phyloP scores from a whole-genome alignment of 2,797 vertebrate genomes.

The Sandelia bainsii region DNA sequence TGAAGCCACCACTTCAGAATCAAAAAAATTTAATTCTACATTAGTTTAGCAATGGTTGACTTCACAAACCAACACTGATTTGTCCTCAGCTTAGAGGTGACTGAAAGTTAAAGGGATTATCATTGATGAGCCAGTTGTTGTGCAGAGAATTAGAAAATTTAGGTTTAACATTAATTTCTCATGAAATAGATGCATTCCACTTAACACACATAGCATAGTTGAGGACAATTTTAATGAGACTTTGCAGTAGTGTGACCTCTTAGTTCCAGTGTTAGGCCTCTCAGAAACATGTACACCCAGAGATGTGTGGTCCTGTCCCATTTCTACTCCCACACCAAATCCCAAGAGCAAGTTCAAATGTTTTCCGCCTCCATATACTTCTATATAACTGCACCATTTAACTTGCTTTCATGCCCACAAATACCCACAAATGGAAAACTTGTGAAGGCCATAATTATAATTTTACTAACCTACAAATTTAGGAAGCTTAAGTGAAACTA shows the following conservation, averaged over 20 bases:
- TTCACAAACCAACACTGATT: slow-evolving; percentile 36
- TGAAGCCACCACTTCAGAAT: slow-evolving; percentile 16
- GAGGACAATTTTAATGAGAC: slow-evolving; percentile 69
- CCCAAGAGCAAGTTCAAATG: slow-evolving; percentile 13
- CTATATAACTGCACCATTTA: background rate
- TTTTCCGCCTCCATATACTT: background rate
- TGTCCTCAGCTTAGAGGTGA: slow-evolving; percentile 23
- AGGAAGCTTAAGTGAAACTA: background rate
- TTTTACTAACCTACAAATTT: slow-evolving; percentile 1
- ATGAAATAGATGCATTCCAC: slow-evolving; percentile 62
- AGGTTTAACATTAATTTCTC: slow-evolving; percentile 61
- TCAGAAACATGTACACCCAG: slow-evolving; percentile 36
- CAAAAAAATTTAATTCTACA: slow-evolving; percentile 24
- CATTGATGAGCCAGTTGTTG: slow-evolving; percentile 57
- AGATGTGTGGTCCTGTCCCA: slow-evolving; percentile 57
- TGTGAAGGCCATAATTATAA: background rate
- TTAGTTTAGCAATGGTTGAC: slow-evolving; percentile 41
- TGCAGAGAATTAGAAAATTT: slow-evolving; percentile 60
- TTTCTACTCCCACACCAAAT: slow-evolving; percentile 9
- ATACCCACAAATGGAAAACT: background rate
- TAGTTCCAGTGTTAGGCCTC: slow-evolving; percentile 46
- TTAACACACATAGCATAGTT: slow-evolving; percentile 68
- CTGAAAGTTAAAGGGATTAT: slow-evolving; percentile 53
- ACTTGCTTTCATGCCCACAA: background rate
- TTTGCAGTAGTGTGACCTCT: slow-evolving; percentile 53